Conservation (phyloP, 1,140 invertebrate species). For the Neomicropteryx cornuta region DNA sequence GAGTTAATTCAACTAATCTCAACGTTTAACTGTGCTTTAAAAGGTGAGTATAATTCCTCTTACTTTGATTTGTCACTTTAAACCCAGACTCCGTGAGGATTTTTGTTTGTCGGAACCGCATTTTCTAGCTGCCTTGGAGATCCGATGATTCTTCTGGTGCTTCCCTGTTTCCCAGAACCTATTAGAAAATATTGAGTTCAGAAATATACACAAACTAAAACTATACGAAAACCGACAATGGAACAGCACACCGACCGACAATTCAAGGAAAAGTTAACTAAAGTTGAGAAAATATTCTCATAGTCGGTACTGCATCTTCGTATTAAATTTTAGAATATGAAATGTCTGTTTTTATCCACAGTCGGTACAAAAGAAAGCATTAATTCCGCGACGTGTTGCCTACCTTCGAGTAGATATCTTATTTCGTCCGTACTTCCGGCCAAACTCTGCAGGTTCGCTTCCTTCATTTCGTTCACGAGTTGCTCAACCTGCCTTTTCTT, state of each 20-base stretch:
- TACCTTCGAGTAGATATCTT: slow-evolving; percentile 66
- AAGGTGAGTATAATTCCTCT: too few relatives aligned
- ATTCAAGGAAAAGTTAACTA: too few relatives aligned
- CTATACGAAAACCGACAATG: too few relatives aligned
- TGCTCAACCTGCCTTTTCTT: slow-evolving; percentile 78
- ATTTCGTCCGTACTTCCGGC: slow-evolving; percentile 77
- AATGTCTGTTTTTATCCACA: too few relatives aligned
- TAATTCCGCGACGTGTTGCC: slow-evolving; percentile 7
- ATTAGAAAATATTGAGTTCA: slow-evolving; percentile 18
- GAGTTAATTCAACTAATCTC: not conserved
- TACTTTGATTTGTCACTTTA: slow-evolving; percentile 26
- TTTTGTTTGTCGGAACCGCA: slow-evolving; percentile 87
- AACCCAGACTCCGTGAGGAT: slow-evolving; percentile 93
- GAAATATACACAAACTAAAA: too few relatives aligned
- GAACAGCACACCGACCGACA: too few relatives aligned
- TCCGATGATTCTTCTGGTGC: slow-evolving; percentile 79
- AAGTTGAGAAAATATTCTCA: too few relatives aligned
- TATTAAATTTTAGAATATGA: too few relatives aligned
- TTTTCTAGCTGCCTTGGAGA: slow-evolving; percentile 84
- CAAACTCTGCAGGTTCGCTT: slow-evolving; percentile 80
- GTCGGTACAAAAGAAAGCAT: slow-evolving; percentile 3
- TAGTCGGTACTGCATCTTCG: too few relatives aligned
- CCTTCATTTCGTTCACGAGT: slow-evolving; percentile 81
- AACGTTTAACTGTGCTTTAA: too few relatives aligned
- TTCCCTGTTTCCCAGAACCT: slow-evolving; percentile 75